These are phyloP conservation scores for Drymodes brunneopygia DNA, from an alignment of 2,113 vertebrate species.

Conservation along the genomic window DNA sequence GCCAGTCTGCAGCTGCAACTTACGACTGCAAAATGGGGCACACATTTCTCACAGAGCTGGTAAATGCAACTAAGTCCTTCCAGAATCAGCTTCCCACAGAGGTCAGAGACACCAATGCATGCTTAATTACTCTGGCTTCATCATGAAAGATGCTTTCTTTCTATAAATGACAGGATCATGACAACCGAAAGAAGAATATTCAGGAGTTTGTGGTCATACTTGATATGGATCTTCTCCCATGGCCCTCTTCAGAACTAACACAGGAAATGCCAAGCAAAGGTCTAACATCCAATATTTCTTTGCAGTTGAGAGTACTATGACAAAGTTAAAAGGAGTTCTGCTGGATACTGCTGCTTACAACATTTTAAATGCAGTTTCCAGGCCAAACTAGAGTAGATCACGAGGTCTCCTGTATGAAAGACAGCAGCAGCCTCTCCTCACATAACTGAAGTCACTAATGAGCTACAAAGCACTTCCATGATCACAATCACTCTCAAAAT, in stretches of 20 bases:
- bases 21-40: neutral
- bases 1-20: neutral
- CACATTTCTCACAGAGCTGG: neutral
- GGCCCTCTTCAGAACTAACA: neutral
- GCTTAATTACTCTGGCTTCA: neutral
- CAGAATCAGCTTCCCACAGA: neutral
- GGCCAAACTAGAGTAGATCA: neutral
- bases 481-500: conserved; percentile 1
- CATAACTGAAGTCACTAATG: conserved; percentile 1
- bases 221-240: neutral
- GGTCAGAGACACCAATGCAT: neutral
- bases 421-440: neutral
- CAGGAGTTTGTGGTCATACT: neutral
- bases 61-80: neutral
- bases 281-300: neutral
- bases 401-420: neutral
- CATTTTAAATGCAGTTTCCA: neutral
- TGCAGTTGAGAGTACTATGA: neutral
- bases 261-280: neutral
- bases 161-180: neutral
- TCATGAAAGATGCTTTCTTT: neutral
- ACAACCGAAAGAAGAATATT: neutral
- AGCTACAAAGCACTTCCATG: conserved; percentile 3
- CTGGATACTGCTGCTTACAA: neutral
- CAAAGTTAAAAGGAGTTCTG: neutral